Evolutionary conservation across 2,797 vertebrate genomes (phyloP), one percentile per base, ranked within the genome.

Genomic region (Champsocephalus esox): DNA sequence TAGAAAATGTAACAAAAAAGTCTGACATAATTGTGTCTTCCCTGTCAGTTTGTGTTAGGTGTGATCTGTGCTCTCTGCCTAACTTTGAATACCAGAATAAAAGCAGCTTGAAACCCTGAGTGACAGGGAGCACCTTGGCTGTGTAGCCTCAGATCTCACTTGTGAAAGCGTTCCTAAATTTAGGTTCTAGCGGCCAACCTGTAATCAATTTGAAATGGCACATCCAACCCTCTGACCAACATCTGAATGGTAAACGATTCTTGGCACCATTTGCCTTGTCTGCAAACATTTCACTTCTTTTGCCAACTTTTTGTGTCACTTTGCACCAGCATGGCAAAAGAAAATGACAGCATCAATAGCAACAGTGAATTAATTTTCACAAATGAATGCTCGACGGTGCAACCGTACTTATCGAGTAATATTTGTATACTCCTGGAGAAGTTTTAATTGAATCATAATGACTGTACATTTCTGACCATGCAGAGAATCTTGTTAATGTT

Each of bases 191-290:
- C 50, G 10, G 73, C 74, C 66, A 73, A 75, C 77, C 84, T 82
- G 71, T 79, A 86, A 89, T 90, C 84, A 82, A 83, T 88, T 84
- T 78, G 76, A 88, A 87, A 88, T 44, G 69, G 73, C 73, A 70
- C 50, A 70, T 70, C 73, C 73, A 70, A 32, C 32, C 60, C 74
- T 85, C 75, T 44, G 69, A 84, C 85, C 79, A 73, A 64, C 83
- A 86, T 82, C 85, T 90, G 81, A 79, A 73, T 61, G 63, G 49
- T 57, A 65, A 83, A 73, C 3, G 14, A 14, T 28, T 73, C 59
- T 63, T 38, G 17, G 51, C 9, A 0, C 32, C 32, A 38, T 67
- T 67, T 59, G 41, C 17, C 48, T 70, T 9, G 2, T 56, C 62
- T 73, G 70, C 51, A 74, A 69, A 59, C 34, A 70, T 56, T 79